phyloP scores from a whole-genome alignment of 2,888 invertebrate genomes.

The Trilocha varians region DNA sequence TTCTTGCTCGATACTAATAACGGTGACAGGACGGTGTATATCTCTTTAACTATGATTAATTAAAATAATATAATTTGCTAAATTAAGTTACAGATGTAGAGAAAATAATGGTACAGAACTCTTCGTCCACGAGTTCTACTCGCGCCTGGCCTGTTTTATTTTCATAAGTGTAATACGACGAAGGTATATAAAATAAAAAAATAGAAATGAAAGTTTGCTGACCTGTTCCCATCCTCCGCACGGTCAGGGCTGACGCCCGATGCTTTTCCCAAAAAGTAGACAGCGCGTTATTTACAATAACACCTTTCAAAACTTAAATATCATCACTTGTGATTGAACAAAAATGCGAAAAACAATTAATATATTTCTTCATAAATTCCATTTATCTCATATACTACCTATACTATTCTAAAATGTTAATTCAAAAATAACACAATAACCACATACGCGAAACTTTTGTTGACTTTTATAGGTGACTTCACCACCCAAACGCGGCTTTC shows the following conservation, averaged over 20 bases:
- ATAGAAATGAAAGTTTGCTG: slow-evolving; percentile 23
- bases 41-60: too few species aligned
- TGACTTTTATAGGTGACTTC: slow-evolving; percentile 60
- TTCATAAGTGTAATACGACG: too few species aligned
- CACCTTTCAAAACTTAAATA: slow-evolving; percentile 5
- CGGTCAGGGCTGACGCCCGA: slow-evolving; percentile 71
- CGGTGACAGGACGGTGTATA: too few species aligned
- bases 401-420: not conserved
- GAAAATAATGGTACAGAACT: too few species aligned
- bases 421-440: not conserved
- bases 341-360: not conserved
- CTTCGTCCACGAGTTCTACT: too few species aligned
- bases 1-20: too few species aligned
- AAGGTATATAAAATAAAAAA: not conserved
- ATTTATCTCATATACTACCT: not conserved
- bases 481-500: slow-evolving; percentile 63
- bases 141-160: too few species aligned
- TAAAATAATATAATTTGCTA: too few species aligned
- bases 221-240: slow-evolving; percentile 85
- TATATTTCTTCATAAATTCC: not conserved
- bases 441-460: slow-evolving; percentile 30
- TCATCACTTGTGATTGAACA: not conserved
- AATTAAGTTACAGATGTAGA: too few species aligned
- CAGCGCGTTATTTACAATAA: slow-evolving; percentile 43
- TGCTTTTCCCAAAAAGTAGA: slow-evolving; percentile 76